Evolutionary conservation across 1,140 invertebrate genomes (phyloP).

Genomic region (Globodera ellingtonae): DNA sequence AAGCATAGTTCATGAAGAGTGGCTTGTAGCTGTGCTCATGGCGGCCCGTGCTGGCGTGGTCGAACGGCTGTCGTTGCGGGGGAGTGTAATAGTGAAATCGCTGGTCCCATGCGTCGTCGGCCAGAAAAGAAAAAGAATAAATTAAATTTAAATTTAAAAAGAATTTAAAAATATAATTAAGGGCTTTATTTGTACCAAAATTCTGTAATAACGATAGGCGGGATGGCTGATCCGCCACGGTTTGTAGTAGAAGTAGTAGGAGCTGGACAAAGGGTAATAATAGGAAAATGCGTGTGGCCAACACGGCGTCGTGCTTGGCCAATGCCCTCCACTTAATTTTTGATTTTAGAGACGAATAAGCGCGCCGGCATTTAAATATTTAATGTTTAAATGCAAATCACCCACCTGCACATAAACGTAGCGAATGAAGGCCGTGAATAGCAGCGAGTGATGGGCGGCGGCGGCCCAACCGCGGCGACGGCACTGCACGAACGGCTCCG

Average conservation of each 20-base stretch:
- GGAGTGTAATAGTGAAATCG: slow-evolving; percentile 27
- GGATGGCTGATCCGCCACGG: slow-evolving; percentile 13
- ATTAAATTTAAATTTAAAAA: not conserved
- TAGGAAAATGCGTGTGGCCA: slow-evolving; percentile 26
- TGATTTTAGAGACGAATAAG: not conserved
- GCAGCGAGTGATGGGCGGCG: not conserved
- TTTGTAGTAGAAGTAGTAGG: slow-evolving; percentile 24
- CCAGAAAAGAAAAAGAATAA: not conserved
- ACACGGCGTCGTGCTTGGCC: slow-evolving; percentile 26
- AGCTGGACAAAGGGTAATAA: slow-evolving; percentile 29
- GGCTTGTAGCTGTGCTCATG: slow-evolving; percentile 22
- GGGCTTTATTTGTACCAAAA: not conserved
- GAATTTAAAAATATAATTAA: too few species aligned
- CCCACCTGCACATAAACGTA: slow-evolving; percentile 22
- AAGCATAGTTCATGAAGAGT: not conserved
- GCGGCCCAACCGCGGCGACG: too few species aligned
- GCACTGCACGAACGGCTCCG: not conserved
- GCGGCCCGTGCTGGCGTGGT: not conserved
- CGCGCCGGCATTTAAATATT: not conserved
- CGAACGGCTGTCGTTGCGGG: slow-evolving; percentile 8
- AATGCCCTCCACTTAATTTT: slow-evolving; percentile 20
- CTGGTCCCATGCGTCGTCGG: slow-evolving; percentile 21
- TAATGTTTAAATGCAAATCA: not conserved
- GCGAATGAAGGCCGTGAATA: slow-evolving; percentile 22
- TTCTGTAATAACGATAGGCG: slow-evolving; percentile 24